A percentile compares a stretch with the other conserved stretches of the same genome.
Evolutionary conservation across 1,140 invertebrate genomes (phyloP).

Genomic region (Belonocnema kinseyi): DNA sequence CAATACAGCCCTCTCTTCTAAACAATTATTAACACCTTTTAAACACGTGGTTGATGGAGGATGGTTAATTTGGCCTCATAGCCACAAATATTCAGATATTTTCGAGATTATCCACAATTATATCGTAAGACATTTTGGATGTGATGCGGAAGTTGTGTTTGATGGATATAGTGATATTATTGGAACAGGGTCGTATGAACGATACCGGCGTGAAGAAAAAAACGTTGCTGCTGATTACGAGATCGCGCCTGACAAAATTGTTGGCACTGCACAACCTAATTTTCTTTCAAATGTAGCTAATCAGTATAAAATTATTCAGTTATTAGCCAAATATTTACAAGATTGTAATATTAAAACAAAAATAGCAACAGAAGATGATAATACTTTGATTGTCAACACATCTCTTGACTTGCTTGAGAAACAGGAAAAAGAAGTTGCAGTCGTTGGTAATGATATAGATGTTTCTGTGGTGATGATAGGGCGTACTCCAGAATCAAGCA

Average conservation of each 20-base stretch:
- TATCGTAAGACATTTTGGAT: conserved; percentile 35
- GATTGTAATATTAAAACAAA: not conserved
- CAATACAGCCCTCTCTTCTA: conserved; percentile 5
- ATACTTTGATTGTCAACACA: conserved; percentile 35
- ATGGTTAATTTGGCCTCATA: conserved; percentile 43
- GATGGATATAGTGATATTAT: conserved; percentile 39
- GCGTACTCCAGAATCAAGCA: not conserved
- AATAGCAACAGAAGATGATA: conserved; percentile 39
- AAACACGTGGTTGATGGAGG: conserved; percentile 46
- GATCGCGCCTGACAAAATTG: conserved; percentile 16
- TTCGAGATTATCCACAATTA: conserved; percentile 33
- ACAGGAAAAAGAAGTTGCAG: not conserved
- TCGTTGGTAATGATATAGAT: conserved; percentile 45
- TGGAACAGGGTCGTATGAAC: conserved; percentile 44
- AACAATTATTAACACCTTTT: conserved; percentile 52
- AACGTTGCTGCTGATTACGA: conserved; percentile 34
- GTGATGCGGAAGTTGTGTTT: conserved; percentile 37
- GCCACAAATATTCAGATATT: conserved; percentile 37
- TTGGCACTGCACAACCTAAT: conserved; percentile 31
- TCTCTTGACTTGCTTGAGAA: conserved; percentile 19
- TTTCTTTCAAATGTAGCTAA: conserved; percentile 39
- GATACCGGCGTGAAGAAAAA: conserved; percentile 34
- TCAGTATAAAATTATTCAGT: conserved; percentile 36
- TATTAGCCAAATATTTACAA: not conserved
- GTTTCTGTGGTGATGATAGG: conserved; percentile 37